Conservation (phyloP, 2,888 invertebrate species). For the Clostera curtula region DNA sequence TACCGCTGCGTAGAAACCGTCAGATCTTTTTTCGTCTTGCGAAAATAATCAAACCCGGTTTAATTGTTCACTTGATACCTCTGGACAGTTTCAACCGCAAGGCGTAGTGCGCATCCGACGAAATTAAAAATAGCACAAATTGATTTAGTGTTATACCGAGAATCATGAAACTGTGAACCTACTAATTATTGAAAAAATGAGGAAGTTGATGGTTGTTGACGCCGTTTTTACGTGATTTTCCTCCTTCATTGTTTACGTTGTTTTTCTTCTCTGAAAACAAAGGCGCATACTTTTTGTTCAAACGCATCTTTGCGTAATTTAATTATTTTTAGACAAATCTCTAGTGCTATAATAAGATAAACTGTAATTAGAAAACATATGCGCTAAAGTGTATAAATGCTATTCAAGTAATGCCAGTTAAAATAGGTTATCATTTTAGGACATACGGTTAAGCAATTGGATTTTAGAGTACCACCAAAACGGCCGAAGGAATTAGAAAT, state of each 20-base stretch:
- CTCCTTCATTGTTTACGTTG: slow-evolving; percentile 11
- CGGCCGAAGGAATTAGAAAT: too few relatives aligned
- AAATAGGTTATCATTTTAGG: too few relatives aligned
- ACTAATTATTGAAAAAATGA: slow-evolving; percentile 4
- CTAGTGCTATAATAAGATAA: too few relatives aligned
- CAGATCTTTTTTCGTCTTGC: slow-evolving; percentile 46
- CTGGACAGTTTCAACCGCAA: slow-evolving; percentile 42
- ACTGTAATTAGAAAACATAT: too few relatives aligned
- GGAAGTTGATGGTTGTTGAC: slow-evolving; percentile 12
- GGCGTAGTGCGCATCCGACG: slow-evolving; percentile 24
- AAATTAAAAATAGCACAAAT: slow-evolving; percentile 42
- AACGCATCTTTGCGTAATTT: background rate
- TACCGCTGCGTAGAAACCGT: slow-evolving; percentile 24
- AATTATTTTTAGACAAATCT: too few relatives aligned
- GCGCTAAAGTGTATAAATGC: too few relatives aligned
- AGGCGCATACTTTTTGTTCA: background rate
- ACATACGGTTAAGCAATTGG: too few relatives aligned
- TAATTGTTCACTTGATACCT: slow-evolving; percentile 51
- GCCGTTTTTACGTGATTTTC: slow-evolving; percentile 13
- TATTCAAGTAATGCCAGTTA: too few relatives aligned
- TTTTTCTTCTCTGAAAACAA: slow-evolving; percentile 3
- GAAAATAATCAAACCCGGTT: slow-evolving; percentile 48
- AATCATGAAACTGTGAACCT: slow-evolving; percentile 11
- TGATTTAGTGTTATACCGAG: slow-evolving; percentile 15
- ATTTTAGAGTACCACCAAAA: too few relatives aligned